These are phyloP conservation scores for Turritopsis dohrnii DNA, from an alignment of 30 jellyfish, hydroid and myxozoan genomes.

Conservation along the genomic window DNA sequence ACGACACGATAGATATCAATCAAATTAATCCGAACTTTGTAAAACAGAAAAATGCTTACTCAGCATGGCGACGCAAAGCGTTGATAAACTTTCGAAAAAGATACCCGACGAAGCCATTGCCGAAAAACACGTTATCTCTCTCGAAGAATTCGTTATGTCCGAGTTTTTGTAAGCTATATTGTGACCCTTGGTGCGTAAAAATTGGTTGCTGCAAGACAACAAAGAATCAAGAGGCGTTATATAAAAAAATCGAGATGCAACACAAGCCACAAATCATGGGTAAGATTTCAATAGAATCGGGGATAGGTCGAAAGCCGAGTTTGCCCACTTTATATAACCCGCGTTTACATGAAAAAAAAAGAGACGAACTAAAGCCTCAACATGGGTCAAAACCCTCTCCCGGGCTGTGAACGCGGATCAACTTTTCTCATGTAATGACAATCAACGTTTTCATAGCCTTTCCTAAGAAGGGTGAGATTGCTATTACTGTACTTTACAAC, in stretches of 20 bases:
- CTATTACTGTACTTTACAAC: too few relatives aligned
- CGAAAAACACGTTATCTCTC: conserved; percentile 9
- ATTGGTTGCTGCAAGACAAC: conserved; percentile 65
- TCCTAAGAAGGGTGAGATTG: too few relatives aligned
- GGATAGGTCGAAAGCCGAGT: too few relatives aligned
- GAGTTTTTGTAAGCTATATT: conserved; percentile 47
- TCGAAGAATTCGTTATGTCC: conserved; percentile 60
- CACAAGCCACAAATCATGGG: background rate
- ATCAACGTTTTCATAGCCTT: too few relatives aligned
- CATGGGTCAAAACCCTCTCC: too few relatives aligned
- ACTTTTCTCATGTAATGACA: too few relatives aligned
- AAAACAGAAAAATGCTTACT: conserved; percentile 17
- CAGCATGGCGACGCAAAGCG: conserved; percentile 19
- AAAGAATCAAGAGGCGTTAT: background rate
- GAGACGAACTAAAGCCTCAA: too few relatives aligned
- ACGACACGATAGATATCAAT: background rate
- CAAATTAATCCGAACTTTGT: background rate
- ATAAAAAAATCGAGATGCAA: conserved; percentile 13
- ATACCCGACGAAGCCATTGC: conserved; percentile 17
- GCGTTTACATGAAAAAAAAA: too few relatives aligned
- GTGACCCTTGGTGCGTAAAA: conserved; percentile 76
- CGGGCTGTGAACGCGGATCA: too few relatives aligned
- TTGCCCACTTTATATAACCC: too few relatives aligned
- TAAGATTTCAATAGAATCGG: background rate
- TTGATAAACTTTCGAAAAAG: conserved; percentile 6